Percentiles rank a stretch among this genome's conserved stretches.
phyloP scores from a whole-genome alignment of 2,797 vertebrate species.

The Gila robusta region DNA sequence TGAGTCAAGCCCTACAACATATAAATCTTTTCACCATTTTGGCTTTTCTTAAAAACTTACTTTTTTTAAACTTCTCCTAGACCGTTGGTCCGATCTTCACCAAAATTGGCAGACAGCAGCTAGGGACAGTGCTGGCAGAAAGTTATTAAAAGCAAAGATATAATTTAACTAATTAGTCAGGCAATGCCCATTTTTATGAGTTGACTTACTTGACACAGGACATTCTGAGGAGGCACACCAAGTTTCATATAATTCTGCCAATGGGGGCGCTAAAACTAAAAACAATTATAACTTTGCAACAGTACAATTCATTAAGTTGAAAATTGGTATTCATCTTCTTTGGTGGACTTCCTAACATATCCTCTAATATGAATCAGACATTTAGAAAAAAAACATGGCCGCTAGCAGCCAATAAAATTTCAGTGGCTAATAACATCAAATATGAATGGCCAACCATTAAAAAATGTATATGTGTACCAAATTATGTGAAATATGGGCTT shows the following conservation, averaged over 20 bases:
- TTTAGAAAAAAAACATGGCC: neutral
- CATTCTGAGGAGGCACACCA: neutral
- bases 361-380: neutral
- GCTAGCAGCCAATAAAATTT: neutral
- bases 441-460: neutral
- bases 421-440: neutral
- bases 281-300: neutral
- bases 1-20: neutral
- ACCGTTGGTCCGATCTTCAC: neutral
- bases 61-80: neutral
- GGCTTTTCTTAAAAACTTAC: neutral
- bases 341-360: neutral
- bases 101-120: neutral
- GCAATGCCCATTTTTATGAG: neutral
- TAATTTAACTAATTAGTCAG: neutral
- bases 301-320: neutral
- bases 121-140: neutral
- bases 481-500: neutral
- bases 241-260: neutral
- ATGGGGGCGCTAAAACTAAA: neutral
- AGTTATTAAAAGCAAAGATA: neutral
- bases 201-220: neutral
- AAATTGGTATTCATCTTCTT: neutral
- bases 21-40: neutral
- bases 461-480: neutral